Evolutionary conservation across 2,888 invertebrate genomes (phyloP).

Genomic region (Xanthia icteritia): DNA sequence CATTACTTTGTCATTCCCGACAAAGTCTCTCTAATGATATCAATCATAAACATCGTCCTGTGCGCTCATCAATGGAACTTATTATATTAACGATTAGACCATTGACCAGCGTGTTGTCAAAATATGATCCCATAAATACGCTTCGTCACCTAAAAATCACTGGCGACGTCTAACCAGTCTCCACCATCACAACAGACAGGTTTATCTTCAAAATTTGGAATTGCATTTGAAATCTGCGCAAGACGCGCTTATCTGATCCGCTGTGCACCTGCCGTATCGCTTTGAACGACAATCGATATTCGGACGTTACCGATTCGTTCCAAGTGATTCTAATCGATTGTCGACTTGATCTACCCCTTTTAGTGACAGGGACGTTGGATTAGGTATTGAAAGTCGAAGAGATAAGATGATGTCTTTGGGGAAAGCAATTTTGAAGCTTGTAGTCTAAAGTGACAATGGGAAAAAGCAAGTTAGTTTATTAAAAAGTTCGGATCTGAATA

Average conservation of each 20-base stretch:
- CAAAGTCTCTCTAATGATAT: not conserved
- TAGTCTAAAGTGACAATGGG: not conserved
- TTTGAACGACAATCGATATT: conserved; percentile 70
- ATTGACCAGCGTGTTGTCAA: not conserved
- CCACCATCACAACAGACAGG: conserved; percentile 44
- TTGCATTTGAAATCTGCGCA: conserved; percentile 72
- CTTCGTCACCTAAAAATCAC: conserved; percentile 14
- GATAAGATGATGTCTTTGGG: conserved; percentile 18
- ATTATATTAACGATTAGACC: no score
- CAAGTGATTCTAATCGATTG: conserved; percentile 61
- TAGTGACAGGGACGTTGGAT: conserved; percentile 19
- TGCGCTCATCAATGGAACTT: not conserved
- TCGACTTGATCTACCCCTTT: conserved; percentile 58
- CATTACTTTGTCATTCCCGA: not conserved
- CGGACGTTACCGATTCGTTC: conserved; percentile 63
- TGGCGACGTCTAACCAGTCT: conserved; percentile 6
- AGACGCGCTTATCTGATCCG: conserved; percentile 62
- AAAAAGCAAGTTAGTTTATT: no score
- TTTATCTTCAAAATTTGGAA: conserved; percentile 74
- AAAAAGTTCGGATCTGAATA: not conserved
- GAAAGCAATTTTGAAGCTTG: not conserved
- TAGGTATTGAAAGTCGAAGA: conserved; percentile 14
- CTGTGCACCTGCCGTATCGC: conserved; percentile 67
- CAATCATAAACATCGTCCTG: not conserved
- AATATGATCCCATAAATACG: not conserved